Evolutionary conservation across 1,140 invertebrate genomes (phyloP).

Genomic region (Homarus americanus): DNA sequence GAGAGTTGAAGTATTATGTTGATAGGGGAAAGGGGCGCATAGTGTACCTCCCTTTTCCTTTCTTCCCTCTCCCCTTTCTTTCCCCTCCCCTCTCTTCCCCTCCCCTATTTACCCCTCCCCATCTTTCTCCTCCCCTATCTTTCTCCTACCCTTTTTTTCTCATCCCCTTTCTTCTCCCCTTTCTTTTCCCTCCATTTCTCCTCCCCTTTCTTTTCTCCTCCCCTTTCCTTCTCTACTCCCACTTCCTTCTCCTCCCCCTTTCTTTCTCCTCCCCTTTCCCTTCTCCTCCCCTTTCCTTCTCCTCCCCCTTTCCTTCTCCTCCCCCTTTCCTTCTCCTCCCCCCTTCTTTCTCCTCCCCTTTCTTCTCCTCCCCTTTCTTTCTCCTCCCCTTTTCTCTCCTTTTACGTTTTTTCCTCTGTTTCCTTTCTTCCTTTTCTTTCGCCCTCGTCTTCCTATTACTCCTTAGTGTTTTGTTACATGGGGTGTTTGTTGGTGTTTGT

Average conservation of each 20-base stretch:
- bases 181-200: neutral
- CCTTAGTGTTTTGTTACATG: too few relatives aligned
- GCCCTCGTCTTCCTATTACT: neutral
- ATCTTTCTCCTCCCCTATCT: neutral
- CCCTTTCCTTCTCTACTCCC: neutral
- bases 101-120: neutral
- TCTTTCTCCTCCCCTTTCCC: neutral
- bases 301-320: neutral
- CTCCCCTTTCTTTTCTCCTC: neutral
- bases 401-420: neutral
- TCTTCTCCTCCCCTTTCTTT: neutral
- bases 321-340: neutral
- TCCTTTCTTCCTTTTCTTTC: neutral
- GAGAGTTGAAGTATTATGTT: neutral
- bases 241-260: neutral
- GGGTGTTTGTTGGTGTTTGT: too few relatives aligned
- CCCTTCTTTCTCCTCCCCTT: neutral
- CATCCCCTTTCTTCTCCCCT: neutral
- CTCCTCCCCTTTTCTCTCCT: neutral
- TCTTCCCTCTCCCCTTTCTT: neutral
- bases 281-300: slow-evolving; percentile 1
- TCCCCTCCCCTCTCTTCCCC: neutral
- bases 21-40: neutral
- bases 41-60: neutral
- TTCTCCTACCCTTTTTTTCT: neutral